Evolutionary conservation across 2,888 invertebrate species (phyloP).

Genomic region (Chymomyza fuscimana): DNA sequence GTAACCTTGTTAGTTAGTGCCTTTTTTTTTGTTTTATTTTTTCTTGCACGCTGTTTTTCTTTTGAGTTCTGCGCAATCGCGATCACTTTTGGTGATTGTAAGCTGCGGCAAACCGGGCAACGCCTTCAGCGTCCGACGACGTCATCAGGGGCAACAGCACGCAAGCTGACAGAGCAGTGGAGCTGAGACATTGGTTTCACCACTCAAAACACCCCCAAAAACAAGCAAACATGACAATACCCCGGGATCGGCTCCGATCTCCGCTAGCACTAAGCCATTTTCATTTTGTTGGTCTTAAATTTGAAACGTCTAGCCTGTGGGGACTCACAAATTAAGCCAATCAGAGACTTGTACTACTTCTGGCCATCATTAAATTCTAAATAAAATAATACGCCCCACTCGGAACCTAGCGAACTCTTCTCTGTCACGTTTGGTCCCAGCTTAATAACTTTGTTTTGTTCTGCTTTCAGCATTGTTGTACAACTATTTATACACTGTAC

Average conservation of each 20-base stretch:
- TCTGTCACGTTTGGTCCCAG: constrained; percentile 58
- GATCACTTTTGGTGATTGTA: constrained; percentile 69
- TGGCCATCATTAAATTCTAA: constrained; percentile 72
- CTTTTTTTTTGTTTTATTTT: constrained; percentile 23
- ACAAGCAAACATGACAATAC: constrained; percentile 10
- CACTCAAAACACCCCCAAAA: constrained; percentile 33
- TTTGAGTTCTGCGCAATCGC: constrained; percentile 70
- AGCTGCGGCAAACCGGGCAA: constrained; percentile 46
- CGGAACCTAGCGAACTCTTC: neutral
- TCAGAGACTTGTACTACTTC: constrained; percentile 49
- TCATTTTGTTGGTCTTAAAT: constrained; percentile 37
- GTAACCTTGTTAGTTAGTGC: constrained; percentile 68
- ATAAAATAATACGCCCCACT: constrained; percentile 65
- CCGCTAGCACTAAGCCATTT: neutral
- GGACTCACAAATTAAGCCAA: constrained; percentile 52
- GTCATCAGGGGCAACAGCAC: constrained; percentile 49
- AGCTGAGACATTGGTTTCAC: neutral
- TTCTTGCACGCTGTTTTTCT: constrained; percentile 38
- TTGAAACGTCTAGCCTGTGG: constrained; percentile 22
- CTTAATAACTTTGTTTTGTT: constrained; percentile 64
- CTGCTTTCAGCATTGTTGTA: constrained; percentile 8
- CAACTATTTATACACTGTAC: neutral
- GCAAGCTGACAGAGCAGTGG: constrained; percentile 51
- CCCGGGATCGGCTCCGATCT: neutral
- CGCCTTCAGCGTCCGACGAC: constrained; percentile 61